Evolutionary conservation across 2,888 invertebrate species (phyloP).

Genomic region (Proisotoma minuta): DNA sequence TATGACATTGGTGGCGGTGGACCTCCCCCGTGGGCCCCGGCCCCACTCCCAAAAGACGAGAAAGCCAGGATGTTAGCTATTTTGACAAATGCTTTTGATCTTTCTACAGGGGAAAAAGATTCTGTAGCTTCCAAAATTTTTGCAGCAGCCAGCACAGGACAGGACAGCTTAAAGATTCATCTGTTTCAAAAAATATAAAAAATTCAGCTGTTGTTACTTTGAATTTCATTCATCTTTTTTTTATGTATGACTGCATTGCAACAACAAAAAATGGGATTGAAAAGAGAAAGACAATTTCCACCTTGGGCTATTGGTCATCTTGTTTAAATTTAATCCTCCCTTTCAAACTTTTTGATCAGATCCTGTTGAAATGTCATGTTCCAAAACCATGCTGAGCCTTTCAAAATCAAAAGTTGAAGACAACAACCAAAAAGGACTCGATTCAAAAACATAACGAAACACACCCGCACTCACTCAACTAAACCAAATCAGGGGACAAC

Average conservation of each 20-base stretch:
- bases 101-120: too few species aligned
- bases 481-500: neutral
- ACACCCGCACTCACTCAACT: neutral
- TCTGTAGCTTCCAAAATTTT: neutral
- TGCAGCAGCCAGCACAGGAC: neutral
- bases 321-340: slow-evolving; percentile 35
- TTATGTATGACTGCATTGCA: neutral
- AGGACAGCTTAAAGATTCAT: too few species aligned
- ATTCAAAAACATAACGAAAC: neutral
- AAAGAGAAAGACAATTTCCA: slow-evolving; percentile 12
- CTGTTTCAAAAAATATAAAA: neutral
- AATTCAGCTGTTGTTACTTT: neutral
- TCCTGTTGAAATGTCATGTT: slow-evolving; percentile 35
- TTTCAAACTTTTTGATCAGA: slow-evolving; percentile 30
- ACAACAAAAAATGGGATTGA: slow-evolving; percentile 3
- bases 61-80: slow-evolving; percentile 54
- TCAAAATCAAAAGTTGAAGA: slow-evolving; percentile 13
- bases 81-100: too few species aligned
- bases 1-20: slow-evolving; percentile 55
- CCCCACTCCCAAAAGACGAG: slow-evolving; percentile 59
- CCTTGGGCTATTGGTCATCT: slow-evolving; percentile 1
- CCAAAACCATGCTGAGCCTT: slow-evolving; percentile 40
- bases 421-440: neutral
- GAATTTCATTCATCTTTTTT: too few species aligned
- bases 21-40: slow-evolving; percentile 54